These are phyloP conservation scores for Cheilosia urbana DNA, from an alignment of 2,888 invertebrate genomes.

Conservation along the genomic window DNA sequence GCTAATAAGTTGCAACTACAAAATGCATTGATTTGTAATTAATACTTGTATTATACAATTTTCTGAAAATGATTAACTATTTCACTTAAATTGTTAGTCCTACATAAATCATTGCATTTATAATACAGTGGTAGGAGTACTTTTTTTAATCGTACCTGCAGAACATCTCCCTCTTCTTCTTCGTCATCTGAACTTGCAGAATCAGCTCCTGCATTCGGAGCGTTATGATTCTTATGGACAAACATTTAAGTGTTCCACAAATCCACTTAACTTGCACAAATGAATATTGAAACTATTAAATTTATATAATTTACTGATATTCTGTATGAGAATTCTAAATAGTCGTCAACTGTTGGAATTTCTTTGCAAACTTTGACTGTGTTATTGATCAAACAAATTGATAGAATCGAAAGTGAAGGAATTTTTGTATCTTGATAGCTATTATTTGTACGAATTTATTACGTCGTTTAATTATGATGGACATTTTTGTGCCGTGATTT, in stretches of 20 bases:
- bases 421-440: constrained; percentile 18
- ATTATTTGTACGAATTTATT: not conserved
- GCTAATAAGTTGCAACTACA: not conserved
- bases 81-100: not conserved
- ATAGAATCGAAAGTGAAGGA: constrained; percentile 25
- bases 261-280: constrained; percentile 58
- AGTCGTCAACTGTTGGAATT: constrained; percentile 61
- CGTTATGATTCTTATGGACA: constrained; percentile 84
- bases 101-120: constrained; percentile 1
- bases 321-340: constrained; percentile 50
- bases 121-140: not conserved
- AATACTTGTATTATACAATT: not conserved
- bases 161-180: constrained; percentile 84
- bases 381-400: constrained; percentile 70
- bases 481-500: not conserved
- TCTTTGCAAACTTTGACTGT: constrained; percentile 30
- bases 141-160: constrained; percentile 80
- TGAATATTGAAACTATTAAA: constrained; percentile 53
- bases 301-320: constrained; percentile 33
- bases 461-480: not conserved
- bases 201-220: constrained; percentile 83
- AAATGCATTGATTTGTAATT: not conserved
- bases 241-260: constrained; percentile 84
- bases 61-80: constrained; percentile 13
- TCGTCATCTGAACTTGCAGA: constrained; percentile 86